Conservation (phyloP, 2,888 invertebrate species). For the Patella pellucida region DNA sequence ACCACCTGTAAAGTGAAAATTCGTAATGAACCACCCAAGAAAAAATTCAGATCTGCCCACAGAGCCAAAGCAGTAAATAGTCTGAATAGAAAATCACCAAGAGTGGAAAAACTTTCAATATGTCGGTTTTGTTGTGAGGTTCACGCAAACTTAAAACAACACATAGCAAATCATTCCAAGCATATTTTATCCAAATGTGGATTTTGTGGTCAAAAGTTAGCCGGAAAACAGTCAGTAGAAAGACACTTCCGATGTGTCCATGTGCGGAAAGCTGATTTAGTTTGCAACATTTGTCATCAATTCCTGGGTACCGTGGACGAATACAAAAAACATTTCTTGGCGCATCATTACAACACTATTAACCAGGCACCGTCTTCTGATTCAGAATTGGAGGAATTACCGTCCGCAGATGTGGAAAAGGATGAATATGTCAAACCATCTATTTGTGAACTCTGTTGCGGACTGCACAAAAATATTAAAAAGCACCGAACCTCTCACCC, state of each 20-base stretch:
- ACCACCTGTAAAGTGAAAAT: no score
- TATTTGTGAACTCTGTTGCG: neutral
- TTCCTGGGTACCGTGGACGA: neutral
- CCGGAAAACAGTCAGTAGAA: neutral
- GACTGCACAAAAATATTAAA: neutral
- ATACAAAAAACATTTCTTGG: neutral
- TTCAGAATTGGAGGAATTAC: neutral
- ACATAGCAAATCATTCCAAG: neutral
- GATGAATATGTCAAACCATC: neutral
- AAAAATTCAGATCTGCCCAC: no score
- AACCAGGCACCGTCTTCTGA: neutral
- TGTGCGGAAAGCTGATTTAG: neutral
- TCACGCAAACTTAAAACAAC: neutral
- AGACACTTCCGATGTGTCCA: neutral
- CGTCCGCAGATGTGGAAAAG: neutral
- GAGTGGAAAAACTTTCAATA: neutral
- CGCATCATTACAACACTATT: neutral
- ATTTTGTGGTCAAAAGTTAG: neutral
- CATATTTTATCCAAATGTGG: neutral
- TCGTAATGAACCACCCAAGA: no score
- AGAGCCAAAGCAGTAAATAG: no score
- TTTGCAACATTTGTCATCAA: neutral
- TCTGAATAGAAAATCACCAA: no score
- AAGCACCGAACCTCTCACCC: neutral
- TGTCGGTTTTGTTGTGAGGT: slow-evolving; percentile 6